Conservation (phyloP, 2,888 invertebrate species). For the Cataglyphis cursor region DNA sequence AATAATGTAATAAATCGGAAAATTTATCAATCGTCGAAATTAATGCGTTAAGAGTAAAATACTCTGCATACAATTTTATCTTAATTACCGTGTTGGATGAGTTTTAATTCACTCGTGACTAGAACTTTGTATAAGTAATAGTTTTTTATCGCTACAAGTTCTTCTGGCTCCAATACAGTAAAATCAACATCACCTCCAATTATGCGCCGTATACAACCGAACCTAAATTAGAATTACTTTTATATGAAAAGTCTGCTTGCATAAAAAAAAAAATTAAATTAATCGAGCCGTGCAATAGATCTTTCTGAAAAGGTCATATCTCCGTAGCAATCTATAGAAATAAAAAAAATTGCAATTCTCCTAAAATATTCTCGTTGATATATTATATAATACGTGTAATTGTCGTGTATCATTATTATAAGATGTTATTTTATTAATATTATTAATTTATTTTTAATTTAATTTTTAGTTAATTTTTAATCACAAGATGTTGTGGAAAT, state of each 20-base stretch:
- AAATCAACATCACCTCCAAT: conserved; percentile 94
- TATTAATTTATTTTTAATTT: background rate
- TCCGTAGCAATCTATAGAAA: background rate
- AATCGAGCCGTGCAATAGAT: background rate
- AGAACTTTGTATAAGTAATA: conserved; percentile 91
- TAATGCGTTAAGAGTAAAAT: background rate
- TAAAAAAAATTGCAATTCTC: background rate
- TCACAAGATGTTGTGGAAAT: background rate
- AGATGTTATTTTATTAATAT: background rate
- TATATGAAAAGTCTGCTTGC: background rate
- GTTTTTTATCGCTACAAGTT: conserved; percentile 91
- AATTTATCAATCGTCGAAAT: background rate
- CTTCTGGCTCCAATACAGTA: conserved; percentile 94
- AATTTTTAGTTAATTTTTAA: background rate
- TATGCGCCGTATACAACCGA: conserved; percentile 94
- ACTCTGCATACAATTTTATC: conserved; percentile 16
- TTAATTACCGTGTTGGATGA: conserved; percentile 87
- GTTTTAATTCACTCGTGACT: conserved; percentile 91
- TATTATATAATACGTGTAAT: conserved; percentile 21
- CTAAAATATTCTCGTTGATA: background rate
- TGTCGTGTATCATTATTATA: background rate
- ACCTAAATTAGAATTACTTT: conserved; percentile 86
- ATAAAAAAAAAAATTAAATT: background rate
- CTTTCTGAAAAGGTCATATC: background rate
- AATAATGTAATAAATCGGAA: background rate